Evolutionary conservation across 1,140 invertebrate genomes (phyloP), one percentile per base, ranked within the genome.

Genomic region (Neotoxoptera formosana): DNA sequence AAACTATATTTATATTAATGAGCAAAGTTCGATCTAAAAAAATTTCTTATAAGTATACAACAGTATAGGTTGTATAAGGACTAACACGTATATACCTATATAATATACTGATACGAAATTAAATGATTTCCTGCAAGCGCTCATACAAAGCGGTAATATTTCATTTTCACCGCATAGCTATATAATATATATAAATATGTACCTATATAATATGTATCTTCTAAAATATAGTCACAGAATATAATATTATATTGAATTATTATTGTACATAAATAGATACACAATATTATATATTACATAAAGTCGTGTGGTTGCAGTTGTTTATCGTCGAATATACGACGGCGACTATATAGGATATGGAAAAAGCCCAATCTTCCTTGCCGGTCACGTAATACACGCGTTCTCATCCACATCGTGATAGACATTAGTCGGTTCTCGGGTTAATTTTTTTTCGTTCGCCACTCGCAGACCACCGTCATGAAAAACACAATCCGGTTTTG

Each of bases 401-500:
- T 91, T 91, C 90, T 91, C 90, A 51, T 91, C 90, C 67, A 51
- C 67, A 30, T 83, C 90, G 90, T 91, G 90, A 83, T 91, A 91
- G 21, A 91, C 67, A 91, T 91, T 91, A 91, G 56, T 76, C 56
- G 67, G 60, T 7, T 76, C 34, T 76, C 47, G 20, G 90, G 90
- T 91, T 91, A 91, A 91, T 91, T 91, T 91, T 83, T 41, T 48
- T 91, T 91, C 90, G 67, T 91, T 91, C 67, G 11, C 56, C 45
- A 91, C 67, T 48, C 90, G n/a, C n/a, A 83, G 90, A 91, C 90
- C 90, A 83, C 90, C 90, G 45, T 76, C 67, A 91, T 34, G 90
- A 91, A 91, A 90, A 91, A 36, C 48, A 91, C 90, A 91, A 91
- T 91, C 90, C 90, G 90, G 90, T 91, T 91, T 91, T 6, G 25